Conservation (phyloP, 2,113 vertebrate species). For the Xenopus borealis region DNA sequence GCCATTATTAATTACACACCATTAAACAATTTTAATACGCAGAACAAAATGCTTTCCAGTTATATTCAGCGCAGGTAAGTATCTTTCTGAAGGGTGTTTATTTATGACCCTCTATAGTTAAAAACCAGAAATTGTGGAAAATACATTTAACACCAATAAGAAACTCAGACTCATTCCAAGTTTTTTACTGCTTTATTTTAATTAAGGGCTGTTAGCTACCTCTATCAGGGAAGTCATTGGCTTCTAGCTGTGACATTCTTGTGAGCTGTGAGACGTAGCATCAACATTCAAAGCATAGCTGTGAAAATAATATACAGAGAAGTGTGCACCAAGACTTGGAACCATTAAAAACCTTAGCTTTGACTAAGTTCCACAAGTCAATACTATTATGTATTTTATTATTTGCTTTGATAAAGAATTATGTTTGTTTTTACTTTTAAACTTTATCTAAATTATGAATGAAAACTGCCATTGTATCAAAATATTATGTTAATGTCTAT, state of each 20-base stretch:
- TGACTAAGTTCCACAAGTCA: no score
- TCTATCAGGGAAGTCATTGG: slow-evolving; percentile 11
- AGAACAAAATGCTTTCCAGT: background rate
- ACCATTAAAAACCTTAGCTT: no score
- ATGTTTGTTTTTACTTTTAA: no score
- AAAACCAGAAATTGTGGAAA: background rate
- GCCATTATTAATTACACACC: no score
- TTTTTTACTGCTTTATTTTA: slow-evolving; percentile 9
- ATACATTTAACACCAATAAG: background rate
- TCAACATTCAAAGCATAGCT: slow-evolving; percentile 26
- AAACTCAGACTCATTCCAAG: background rate
- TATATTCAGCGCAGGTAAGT: background rate
- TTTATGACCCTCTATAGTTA: background rate
- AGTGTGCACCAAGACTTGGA: background rate
- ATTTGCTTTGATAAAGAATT: no score
- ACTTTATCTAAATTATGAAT: no score
- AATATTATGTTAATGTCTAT: no score
- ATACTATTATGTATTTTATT: no score
- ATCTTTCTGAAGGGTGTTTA: background rate
- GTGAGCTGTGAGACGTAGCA: slow-evolving; percentile 9
- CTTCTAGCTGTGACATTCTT: slow-evolving; percentile 25
- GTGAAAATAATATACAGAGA: slow-evolving; percentile 31
- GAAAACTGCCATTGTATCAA: no score
- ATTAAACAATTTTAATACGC: no score
- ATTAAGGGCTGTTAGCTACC: background rate